Evolutionary conservation across 1,140 invertebrate species (phyloP), one percentile per base, ranked within the genome.

Genomic region (Charaxes varanes): DNA sequence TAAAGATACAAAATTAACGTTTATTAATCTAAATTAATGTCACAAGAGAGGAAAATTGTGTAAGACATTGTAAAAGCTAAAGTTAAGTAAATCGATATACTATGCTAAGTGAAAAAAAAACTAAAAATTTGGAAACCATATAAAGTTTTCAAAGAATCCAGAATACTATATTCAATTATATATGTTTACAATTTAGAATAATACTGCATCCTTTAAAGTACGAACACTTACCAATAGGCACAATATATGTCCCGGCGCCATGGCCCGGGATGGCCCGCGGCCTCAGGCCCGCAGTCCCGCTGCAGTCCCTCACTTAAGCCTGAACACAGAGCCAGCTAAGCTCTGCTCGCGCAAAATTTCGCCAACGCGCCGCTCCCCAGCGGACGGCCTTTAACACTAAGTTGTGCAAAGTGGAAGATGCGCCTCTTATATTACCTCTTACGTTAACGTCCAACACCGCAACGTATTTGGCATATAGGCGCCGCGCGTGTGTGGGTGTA

Each of bases 381-480:
- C 73, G 68, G 53, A 53, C 64, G 65, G 58, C 68, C 74, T 76
- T 63, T 61, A 64, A 74, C 62, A 81, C 77, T 81, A 77, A 81
- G 69, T 72, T 81, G 77, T 79, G 72, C 73, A 78, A 78, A 80
- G 54, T 64, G 65, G 57, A 78, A 78, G 73, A 81, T 78, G 77
- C 77, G 73, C 68, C 69, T 81, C 77, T 81, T 81, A 81, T 81
- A 79, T 79, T 73, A 81, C 61, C 62, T 78, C 73, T 81, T 81
- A 78, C 65, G 69, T 71, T 74, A 67, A 72, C 61, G 62, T 50
- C 62, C 64, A 58, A 73, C 67, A 81, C 70, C 73, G 77, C 77
- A 81, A 81, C 68, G 62, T 72, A 70, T 81, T 81, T 71, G 67
- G 60, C 68, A 73, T 74, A 73, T 50, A 65, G 61, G 53, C 30